These are phyloP conservation scores for Morpho deidamia DNA, from an alignment of 2,888 invertebrate genomes.

Conservation along the genomic window DNA sequence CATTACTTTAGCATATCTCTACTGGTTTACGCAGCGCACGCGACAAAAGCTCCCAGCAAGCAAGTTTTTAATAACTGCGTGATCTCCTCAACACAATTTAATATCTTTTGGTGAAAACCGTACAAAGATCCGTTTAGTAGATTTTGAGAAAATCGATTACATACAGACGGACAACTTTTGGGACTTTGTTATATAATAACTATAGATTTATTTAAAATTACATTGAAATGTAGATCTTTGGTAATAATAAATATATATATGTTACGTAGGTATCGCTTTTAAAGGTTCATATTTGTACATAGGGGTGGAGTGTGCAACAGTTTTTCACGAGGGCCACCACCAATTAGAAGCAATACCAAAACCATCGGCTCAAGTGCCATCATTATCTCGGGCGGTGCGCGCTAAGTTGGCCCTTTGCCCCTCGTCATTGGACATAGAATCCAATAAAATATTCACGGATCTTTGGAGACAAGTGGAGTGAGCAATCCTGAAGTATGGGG, in stretches of 20 bases:
- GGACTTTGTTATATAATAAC: too few species aligned
- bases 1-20: too few species aligned
- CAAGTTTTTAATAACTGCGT: too few species aligned
- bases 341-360: constrained; percentile 75
- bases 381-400: constrained; percentile 61
- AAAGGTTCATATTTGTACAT: constrained; percentile 37
- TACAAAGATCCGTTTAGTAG: too few species aligned
- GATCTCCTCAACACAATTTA: too few species aligned
- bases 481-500: constrained; percentile 73
- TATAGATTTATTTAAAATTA: too few species aligned
- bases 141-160: too few species aligned
- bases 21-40: too few species aligned
- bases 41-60: too few species aligned
- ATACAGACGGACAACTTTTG: too few species aligned
- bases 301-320: constrained; percentile 73
- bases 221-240: neutral
- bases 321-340: constrained; percentile 69
- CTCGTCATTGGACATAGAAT: constrained; percentile 52
- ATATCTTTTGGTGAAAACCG: too few species aligned
- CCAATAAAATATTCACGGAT: constrained; percentile 59
- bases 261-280: constrained; percentile 11
- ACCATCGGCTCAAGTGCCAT: constrained; percentile 72
- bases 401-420: constrained; percentile 50
- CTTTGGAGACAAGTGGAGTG: constrained; percentile 78
- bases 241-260: neutral